Conservation (phyloP, 30 jellyfish, hydroid and myxozoan genomes). For the Phacellophora camtschatica region DNA sequence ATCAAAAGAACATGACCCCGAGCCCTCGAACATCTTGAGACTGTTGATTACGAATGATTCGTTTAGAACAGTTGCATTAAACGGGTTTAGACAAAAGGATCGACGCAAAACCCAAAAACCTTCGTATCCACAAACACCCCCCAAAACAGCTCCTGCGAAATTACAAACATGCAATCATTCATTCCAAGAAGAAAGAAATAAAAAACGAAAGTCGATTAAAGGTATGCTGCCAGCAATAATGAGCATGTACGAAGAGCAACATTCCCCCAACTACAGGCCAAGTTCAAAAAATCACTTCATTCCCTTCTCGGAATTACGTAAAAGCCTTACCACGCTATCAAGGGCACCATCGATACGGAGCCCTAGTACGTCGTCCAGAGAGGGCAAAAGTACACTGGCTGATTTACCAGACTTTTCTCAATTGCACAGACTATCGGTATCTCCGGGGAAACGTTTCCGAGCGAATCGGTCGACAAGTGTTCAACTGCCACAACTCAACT, state of each 20-base stretch:
- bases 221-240: slow-evolving; percentile 63
- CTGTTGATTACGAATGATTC: slow-evolving; percentile 49
- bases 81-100: neutral
- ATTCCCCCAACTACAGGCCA: slow-evolving; percentile 48
- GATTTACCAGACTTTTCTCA: slow-evolving; percentile 41
- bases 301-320: slow-evolving; percentile 33
- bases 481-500: slow-evolving; percentile 51
- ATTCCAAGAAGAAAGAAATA: neutral
- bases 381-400: neutral
- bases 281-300: slow-evolving; percentile 48
- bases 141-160: slow-evolving; percentile 23
- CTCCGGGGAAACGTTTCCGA: neutral
- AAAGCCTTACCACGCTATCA: neutral
- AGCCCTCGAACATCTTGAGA: slow-evolving; percentile 30
- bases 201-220: slow-evolving; percentile 42
- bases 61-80: slow-evolving; percentile 45
- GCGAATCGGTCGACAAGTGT: slow-evolving; percentile 49
- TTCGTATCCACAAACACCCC: neutral
- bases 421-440: slow-evolving; percentile 1
- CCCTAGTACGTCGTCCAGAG: slow-evolving; percentile 9
- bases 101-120: neutral
- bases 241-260: slow-evolving; percentile 69
- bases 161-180: neutral
- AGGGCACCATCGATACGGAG: neutral
- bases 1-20: slow-evolving; percentile 24